Conservation (phyloP, 1,140 invertebrate genomes). For the Whitmania pigra region DNA sequence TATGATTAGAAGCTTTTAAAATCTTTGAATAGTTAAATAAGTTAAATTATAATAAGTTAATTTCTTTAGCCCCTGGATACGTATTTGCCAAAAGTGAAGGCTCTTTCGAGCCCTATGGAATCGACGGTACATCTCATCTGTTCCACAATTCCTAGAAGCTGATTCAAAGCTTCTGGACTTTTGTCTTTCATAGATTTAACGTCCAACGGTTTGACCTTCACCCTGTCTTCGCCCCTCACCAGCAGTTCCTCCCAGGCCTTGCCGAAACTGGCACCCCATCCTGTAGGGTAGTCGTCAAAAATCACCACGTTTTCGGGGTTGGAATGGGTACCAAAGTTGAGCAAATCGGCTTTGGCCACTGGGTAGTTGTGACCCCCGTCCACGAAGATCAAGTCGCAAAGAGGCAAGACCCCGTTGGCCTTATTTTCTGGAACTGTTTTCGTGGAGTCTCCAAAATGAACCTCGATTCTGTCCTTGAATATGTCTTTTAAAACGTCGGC, state of each 20-base stretch:
- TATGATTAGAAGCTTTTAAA: no score
- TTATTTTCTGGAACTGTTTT: conserved; percentile 14
- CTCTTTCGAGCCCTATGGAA: not conserved
- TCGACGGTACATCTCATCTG: not conserved
- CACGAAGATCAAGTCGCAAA: conserved; percentile 13
- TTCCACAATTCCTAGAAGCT: not conserved
- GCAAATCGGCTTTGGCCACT: not conserved
- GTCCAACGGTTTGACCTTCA: not conserved
- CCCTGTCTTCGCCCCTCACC: not conserved
- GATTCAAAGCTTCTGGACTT: not conserved
- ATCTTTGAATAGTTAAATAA: no score
- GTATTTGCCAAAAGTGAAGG: not conserved
- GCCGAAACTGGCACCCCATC: conserved; percentile 6
- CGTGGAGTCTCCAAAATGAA: conserved; percentile 19
- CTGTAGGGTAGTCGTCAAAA: conserved; percentile 16
- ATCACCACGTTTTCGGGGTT: not conserved
- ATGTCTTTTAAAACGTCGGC: conserved; percentile 11
- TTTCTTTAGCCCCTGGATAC: no score
- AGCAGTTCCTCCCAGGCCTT: conserved; percentile 12
- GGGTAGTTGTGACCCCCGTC: conserved; percentile 13
- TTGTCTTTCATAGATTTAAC: not conserved
- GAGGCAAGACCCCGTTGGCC: not conserved
- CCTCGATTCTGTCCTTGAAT: conserved; percentile 13
- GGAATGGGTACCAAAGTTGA: not conserved
- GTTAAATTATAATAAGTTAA: no score